phyloP scores from a whole-genome alignment of 2,113 vertebrate species.

The Shinisaurus crocodilurus region DNA sequence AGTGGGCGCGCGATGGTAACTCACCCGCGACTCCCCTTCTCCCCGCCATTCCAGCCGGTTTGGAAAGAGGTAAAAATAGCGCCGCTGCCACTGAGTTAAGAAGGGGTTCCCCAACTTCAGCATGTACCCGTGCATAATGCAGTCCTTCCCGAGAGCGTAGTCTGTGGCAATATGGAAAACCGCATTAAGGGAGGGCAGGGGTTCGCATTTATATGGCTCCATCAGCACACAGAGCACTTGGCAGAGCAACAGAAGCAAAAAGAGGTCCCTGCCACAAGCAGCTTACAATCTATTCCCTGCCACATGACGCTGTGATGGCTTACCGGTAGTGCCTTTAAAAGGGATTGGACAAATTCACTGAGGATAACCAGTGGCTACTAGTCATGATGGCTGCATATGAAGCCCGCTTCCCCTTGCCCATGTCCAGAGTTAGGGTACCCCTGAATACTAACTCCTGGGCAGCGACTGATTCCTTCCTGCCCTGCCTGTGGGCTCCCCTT shows the following conservation, averaged over 20 bases:
- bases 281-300: background rate
- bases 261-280: background rate
- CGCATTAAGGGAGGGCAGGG: too few species aligned
- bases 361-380: background rate
- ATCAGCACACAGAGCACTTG: background rate
- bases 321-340: background rate
- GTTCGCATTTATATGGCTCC: background rate
- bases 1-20: slow-evolving; percentile 40
- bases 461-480: background rate
- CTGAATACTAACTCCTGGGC: background rate
- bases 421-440: background rate
- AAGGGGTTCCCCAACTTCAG: slow-evolving; percentile 96
- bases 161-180: slow-evolving; percentile 70
- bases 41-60: slow-evolving; percentile 97
- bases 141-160: slow-evolving; percentile 96
- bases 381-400: background rate
- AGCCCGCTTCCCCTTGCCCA: background rate
- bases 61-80: slow-evolving; percentile 98
- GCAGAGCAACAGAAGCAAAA: background rate
- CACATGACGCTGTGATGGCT: background rate
- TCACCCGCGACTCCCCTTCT: slow-evolving; percentile 95
- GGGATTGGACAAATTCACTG: background rate
- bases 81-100: slow-evolving; percentile 96
- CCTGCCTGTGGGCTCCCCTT: background rate
- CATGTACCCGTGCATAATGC: slow-evolving; percentile 97